Evolutionary conservation across 2,797 vertebrate genomes (phyloP).

Genomic region (Mionectes olivaceus): DNA sequence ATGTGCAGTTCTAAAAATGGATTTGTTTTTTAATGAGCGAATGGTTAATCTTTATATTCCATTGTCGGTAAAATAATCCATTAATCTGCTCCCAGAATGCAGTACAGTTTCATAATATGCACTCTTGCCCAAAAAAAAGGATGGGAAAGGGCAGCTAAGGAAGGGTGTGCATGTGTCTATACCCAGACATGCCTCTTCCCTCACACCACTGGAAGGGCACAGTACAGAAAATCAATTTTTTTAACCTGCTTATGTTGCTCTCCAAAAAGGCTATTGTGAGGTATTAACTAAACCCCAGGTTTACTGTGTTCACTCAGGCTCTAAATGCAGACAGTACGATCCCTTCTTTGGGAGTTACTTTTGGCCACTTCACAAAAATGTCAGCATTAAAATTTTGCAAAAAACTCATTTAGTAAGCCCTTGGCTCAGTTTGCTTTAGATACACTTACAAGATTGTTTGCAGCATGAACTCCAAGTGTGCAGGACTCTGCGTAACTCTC

Average conservation of each 20-base stretch:
- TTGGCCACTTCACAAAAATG: background rate
- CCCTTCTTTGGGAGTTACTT: background rate
- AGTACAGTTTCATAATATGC: background rate
- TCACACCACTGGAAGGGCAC: background rate
- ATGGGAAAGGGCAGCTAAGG: background rate
- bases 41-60: background rate
- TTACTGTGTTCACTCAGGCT: background rate
- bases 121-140: fast-evolving
- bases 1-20: background rate
- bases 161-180: background rate
- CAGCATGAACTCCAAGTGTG: background rate
- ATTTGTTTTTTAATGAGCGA: background rate
- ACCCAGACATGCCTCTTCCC: background rate
- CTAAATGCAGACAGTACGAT: background rate
- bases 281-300: background rate
- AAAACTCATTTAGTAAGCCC: background rate
- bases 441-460: background rate
- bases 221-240: background rate
- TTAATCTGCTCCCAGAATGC: background rate
- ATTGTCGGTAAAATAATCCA: background rate
- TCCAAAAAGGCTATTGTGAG: background rate
- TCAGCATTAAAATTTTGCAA: background rate
- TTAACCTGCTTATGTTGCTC: background rate
- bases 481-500: background rate
- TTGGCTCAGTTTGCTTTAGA: background rate